Base-by-base conservation (phyloP, 2,888 invertebrate genomes). In the Oscheius sp. region DNA sequence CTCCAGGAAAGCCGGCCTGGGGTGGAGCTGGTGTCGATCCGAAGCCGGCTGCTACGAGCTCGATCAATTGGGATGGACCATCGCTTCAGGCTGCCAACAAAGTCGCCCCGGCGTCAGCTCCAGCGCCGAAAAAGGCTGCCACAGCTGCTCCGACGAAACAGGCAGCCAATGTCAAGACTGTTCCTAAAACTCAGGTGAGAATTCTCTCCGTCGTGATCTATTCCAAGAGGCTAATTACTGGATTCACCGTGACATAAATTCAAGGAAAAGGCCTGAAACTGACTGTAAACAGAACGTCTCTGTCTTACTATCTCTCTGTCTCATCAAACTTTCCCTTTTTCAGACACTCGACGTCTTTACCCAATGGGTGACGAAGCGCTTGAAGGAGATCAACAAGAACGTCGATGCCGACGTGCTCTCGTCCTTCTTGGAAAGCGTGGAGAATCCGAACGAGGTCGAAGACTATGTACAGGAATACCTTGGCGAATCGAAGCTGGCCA, bases 361-460 rank as follows among this genome's bases (percentile, higher is more conserved):
- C 35, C 60, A 63, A 53, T 85, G 85, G 85, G 77, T 82, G 48
- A 77, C 79, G 47, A 65, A 79, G 51, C 73, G 81, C 9, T 70
- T 85, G 47, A 78, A 78, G 35, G 76, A 85, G 55, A 70, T 86
- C 58, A 84, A 80, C 68, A 37, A 77, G 1, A 72, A 51, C 13
- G 80, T 86, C 47, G 85, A 86, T 29, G 79, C 83, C 2, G 85
- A 85, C 13, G 78, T 83, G n/a, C 80, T 86, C 47, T 75, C 80
- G 42, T 37, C 59, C 3, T 73, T 73, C 68, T 35, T 73, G 42
- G 58, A 73, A 33, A 60, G 33, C n/a, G 74, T 58, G 13, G 84
- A 82, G 58, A 82, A 85, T 58, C 87, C 87, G 5, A 83, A 84
- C 48, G 87, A 87, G 77, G 86, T 85, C n/a, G 87, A 88, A 74